phyloP scores from a whole-genome alignment of 2,113 vertebrate genomes.

The Romanogobio albipinnatus region DNA sequence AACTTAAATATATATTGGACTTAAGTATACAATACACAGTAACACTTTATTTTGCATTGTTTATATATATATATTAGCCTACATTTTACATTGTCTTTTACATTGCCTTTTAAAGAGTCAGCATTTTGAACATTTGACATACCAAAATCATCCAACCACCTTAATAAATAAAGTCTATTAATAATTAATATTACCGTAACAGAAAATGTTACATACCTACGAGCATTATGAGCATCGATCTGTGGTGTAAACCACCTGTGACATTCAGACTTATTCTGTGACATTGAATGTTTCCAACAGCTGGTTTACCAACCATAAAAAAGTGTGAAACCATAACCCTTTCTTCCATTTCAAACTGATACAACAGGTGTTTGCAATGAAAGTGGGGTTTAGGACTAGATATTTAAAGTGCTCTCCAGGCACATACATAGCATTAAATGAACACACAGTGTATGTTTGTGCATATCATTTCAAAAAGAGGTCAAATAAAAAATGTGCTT shows the following conservation, averaged over 20 bases:
- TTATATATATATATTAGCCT: no score
- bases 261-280: background rate
- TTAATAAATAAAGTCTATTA: background rate
- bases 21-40: background rate
- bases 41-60: no score
- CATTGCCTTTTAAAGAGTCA: no score
- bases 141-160: background rate
- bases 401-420: background rate
- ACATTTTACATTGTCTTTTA: no score
- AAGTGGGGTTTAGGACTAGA: background rate
- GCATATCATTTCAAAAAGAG: background rate
- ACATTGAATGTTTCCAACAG: background rate
- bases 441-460: background rate
- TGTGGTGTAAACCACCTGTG: conserved; percentile 12
- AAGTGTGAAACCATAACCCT: conserved; percentile 18
- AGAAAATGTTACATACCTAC: background rate
- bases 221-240: background rate
- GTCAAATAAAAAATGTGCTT: background rate
- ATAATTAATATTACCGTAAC: background rate
- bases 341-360: background rate
- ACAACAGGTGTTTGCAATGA: background rate
- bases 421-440: background rate
- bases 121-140: no score
- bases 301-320: background rate
- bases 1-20: background rate